Percentiles rank a stretch among this genome's conserved stretches.
Conservation (phyloP, 2,797 vertebrate genomes). For the Stomatorhinus walkeri region DNA sequence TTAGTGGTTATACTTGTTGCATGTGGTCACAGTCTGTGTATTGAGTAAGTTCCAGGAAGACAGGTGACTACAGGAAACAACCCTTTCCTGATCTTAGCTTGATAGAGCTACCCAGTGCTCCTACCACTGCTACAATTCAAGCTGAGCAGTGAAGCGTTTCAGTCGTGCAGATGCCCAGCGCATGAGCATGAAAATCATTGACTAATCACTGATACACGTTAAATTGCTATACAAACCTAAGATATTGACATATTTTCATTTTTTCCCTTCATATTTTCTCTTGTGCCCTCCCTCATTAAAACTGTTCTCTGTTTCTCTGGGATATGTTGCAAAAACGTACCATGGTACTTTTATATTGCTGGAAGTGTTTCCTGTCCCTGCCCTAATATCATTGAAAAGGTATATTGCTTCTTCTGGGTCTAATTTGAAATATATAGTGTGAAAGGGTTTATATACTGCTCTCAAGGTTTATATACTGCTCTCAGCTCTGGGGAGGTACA, state of each 20-base stretch:
- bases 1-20: neutral
- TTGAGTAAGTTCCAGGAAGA: neutral
- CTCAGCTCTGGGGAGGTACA: neutral
- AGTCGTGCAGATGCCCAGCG: conserved; percentile 5
- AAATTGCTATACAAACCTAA: neutral
- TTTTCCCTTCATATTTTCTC: neutral
- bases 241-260: neutral
- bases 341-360: neutral
- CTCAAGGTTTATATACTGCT: neutral
- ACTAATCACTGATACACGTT: neutral
- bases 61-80: neutral
- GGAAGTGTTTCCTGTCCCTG: neutral
- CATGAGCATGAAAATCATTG: neutral
- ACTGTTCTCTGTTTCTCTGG: neutral
- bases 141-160: conserved; percentile 22
- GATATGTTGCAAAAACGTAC: neutral
- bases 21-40: neutral
- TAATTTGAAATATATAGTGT: neutral
- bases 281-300: neutral
- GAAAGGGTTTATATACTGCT: no score
- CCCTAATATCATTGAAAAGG: neutral
- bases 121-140: neutral
- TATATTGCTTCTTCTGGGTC: neutral
- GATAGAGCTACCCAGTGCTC: neutral
- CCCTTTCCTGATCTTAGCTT: neutral